phyloP scores from a whole-genome alignment of 2,888 invertebrate species.

The Cheilosia vulpina region DNA sequence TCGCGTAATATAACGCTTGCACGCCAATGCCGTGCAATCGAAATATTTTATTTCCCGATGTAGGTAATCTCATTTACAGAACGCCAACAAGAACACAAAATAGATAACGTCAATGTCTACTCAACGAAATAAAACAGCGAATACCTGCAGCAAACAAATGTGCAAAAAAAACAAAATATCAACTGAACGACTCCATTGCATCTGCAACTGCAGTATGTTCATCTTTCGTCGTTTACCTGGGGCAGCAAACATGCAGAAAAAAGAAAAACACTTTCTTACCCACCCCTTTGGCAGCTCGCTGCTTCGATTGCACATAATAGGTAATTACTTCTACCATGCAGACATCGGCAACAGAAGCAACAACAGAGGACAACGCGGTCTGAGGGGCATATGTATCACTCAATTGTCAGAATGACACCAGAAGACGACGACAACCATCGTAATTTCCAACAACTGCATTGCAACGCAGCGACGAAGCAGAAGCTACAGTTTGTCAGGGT shows the following conservation, averaged over 20 bases:
- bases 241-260: conserved; percentile 11
- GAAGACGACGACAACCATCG: conserved; percentile 43
- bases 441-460: conserved; percentile 62
- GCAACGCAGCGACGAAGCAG: conserved; percentile 70
- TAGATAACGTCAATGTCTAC: conserved; percentile 41
- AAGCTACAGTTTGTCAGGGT: conserved; percentile 34
- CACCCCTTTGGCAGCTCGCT: conserved; percentile 5
- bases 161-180: background rate
- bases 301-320: conserved; percentile 58
- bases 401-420: conserved; percentile 56
- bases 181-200: conserved; percentile 40
- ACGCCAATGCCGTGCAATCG: background rate
- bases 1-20: too few species aligned
- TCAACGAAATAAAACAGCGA: conserved; percentile 36
- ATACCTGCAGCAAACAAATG: conserved; percentile 46
- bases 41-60: conserved; percentile 22
- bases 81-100: conserved; percentile 25
- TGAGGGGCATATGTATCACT: conserved; percentile 35
- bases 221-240: conserved; percentile 63
- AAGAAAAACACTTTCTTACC: conserved; percentile 17
- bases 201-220: conserved; percentile 59
- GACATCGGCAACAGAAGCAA: conserved; percentile 25
- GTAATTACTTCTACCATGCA: conserved; percentile 60
- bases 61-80: conserved; percentile 44
- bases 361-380: background rate